Evolutionary conservation across 23 tunicate species (phyloP), one percentile per base, ranked within the genome.

Genomic region (Halocynthia roretzi): DNA sequence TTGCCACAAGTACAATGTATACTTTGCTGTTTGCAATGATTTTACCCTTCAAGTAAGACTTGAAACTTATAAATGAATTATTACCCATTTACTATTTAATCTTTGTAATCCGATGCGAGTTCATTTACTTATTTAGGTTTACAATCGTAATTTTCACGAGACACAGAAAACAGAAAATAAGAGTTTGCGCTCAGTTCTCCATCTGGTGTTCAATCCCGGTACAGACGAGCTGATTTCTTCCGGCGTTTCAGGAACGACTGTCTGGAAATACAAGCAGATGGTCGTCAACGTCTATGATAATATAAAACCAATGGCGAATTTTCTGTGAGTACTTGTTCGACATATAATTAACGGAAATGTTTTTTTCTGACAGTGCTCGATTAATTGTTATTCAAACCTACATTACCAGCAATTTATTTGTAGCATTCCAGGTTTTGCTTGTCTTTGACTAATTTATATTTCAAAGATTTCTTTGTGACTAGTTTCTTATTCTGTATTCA

Each of bases 1-100:
- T 71, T 82, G 93, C 56, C 81, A 87, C 60, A 87, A 87, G 62
- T 62, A 87, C 63, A 76, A 82, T 63, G 85, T 82, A 5, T 87
- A 82, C 68, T 87, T 87, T 82, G 86, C 93, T 5, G 77, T 87
- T 40, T 82, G 93, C 82, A 53, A 71, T 31, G 86, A 87, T 71
- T 87, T 82, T 71, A 82, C 93, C 0, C 67, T 87, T 56, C 73
- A 82, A 69, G 93, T 82, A 61, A 67, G 67, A 61, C 14, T 15
- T n/a, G 53, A 2, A 12, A 53, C 8, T 0, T 44, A 52, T 23
- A 14, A 9, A 18, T 63, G 18, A 52, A n/a, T 50, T 69, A 11
- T 68, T 68, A 0, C 5, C 72, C 72, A 68, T 20, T 20, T 68
- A 68, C 19, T 12, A 1, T 68, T 68, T n/a, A 22, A 68, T 22